Percentiles rank a stretch among this genome's conserved stretches.
Evolutionary conservation across 2,797 vertebrate genomes (phyloP).

Genomic region (Propithecus perrieri): DNA sequence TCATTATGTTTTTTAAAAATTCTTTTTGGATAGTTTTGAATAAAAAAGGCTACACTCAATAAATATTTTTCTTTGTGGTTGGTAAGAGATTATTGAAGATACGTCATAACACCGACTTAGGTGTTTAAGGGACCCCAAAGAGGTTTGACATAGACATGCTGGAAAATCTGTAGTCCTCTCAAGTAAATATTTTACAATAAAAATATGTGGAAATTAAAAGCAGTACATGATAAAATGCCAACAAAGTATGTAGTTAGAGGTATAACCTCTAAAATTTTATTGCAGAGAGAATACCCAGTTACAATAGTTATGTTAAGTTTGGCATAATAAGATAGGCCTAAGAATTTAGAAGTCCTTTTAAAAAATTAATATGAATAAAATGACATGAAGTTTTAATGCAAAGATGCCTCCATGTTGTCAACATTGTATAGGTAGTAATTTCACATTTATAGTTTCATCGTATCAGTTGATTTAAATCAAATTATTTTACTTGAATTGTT

Average conservation of each 20-base stretch:
- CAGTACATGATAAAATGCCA: not conserved
- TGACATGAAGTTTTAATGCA: not conserved
- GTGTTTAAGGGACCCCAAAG: not conserved
- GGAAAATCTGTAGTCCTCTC: not conserved
- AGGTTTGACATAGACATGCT: not conserved
- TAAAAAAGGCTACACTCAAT: not conserved
- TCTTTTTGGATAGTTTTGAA: not conserved
- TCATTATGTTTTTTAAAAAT: not conserved
- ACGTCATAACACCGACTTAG: not conserved
- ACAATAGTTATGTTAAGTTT: not conserved
- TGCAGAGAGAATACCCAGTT: not conserved
- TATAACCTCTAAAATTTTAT: not conserved
- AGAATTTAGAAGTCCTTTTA: not conserved
- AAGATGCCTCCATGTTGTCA: not conserved
- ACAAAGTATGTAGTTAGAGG: not conserved
- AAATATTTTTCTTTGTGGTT: not conserved
- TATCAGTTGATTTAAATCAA: not conserved
- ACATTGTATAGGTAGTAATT: not conserved
- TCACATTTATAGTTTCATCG: not conserved
- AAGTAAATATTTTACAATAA: not conserved
- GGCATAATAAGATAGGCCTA: not conserved
- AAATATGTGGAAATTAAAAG: not conserved
- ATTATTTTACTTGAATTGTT: not conserved
- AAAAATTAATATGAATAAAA: not conserved
- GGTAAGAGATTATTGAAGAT: not conserved